Conservation (phyloP, 2,113 vertebrate species). For the Petroica traversi region DNA sequence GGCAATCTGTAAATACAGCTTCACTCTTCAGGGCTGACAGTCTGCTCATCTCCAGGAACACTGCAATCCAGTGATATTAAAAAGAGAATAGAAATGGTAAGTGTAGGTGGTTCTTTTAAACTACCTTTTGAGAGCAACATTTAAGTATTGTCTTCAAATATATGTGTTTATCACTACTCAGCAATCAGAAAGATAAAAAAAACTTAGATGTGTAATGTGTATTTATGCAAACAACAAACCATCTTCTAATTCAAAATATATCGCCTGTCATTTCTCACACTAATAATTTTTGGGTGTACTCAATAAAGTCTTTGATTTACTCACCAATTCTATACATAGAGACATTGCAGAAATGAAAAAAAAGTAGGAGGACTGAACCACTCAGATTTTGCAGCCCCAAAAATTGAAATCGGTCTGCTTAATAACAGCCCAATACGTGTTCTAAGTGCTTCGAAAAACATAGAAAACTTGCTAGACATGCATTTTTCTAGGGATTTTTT, state of each 20-base stretch:
- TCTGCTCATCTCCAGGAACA: background rate
- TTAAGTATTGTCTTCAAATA: background rate
- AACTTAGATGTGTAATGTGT: background rate
- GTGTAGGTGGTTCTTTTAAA: conserved; percentile 30
- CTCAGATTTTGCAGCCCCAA: background rate
- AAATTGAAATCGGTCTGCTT: background rate
- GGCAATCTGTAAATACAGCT: background rate
- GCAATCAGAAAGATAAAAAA: background rate
- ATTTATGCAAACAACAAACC: background rate
- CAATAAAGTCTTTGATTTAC: background rate
- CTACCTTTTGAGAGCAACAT: background rate
- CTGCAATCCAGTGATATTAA: background rate
- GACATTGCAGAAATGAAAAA: background rate
- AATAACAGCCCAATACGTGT: background rate
- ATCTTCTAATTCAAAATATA: background rate
- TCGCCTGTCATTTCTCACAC: background rate
- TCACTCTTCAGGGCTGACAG: background rate
- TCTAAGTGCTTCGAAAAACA: background rate
- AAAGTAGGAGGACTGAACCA: background rate
- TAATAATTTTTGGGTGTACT: background rate
- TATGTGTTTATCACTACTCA: background rate
- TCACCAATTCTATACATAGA: background rate
- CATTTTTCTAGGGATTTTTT: background rate
- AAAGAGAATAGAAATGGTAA: background rate
- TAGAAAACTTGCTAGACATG: background rate